These are phyloP conservation scores for Pseudomugil tenellus DNA, from an alignment of 2,797 vertebrate species.

Conservation along the genomic window DNA sequence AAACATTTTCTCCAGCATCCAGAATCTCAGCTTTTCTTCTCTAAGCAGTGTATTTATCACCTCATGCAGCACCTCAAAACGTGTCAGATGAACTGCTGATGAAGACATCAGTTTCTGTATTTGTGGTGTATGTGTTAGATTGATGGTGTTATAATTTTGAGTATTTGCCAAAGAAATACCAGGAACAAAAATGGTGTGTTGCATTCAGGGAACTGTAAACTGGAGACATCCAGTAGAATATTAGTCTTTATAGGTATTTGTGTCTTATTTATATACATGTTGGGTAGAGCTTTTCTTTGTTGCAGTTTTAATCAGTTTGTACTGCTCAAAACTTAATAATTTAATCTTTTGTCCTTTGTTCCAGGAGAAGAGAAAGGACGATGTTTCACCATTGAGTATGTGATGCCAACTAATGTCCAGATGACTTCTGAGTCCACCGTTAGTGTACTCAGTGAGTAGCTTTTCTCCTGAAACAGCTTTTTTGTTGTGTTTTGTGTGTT, in stretches of 20 bases:
- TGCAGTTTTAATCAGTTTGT: neutral
- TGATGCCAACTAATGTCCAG: constrained; percentile 95
- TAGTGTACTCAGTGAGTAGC: constrained; percentile 92
- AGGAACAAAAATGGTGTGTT: neutral
- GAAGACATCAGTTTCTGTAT: constrained; percentile 16
- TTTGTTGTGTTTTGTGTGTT: too few species aligned
- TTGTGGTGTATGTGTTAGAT: constrained; percentile 13
- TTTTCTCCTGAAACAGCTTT: neutral
- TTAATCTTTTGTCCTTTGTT: constrained; percentile 37
- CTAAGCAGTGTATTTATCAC: constrained; percentile 19
- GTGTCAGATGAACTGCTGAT: constrained; percentile 27
- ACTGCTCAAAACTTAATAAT: neutral
- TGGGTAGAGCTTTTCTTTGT: constrained; percentile 13
- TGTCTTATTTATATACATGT: neutral
- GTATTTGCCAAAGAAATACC: constrained; percentile 37
- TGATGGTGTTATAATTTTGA: constrained; percentile 43
- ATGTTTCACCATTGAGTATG: constrained; percentile 95
- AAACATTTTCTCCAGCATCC: neutral
- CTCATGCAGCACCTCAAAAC: constrained; percentile 25
- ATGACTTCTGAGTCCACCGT: constrained; percentile 93
- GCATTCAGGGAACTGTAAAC: constrained; percentile 7
- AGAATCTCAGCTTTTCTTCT: neutral
- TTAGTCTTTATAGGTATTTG: neutral
- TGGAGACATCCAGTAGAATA: constrained; percentile 2
- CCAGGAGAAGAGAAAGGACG: constrained; percentile 92